Evolutionary conservation across 30 jellyfish, hydroid and myxozoan genomes (phyloP), one percentile per base, ranked within the genome.

Genomic region (Mastigias papua): DNA sequence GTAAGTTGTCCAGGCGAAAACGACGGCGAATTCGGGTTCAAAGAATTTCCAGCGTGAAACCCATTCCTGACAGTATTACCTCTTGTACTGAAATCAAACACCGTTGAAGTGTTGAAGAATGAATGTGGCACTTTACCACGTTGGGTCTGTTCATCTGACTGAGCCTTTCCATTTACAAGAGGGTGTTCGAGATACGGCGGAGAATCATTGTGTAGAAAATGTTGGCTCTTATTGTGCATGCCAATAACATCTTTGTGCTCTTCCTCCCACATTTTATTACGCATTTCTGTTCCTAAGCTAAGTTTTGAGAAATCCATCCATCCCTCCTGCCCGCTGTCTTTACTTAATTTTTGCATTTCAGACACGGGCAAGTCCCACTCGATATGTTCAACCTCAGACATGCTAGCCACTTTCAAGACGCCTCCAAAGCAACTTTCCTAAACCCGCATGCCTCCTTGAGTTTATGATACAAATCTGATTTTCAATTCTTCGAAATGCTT

Each of bases 301-400:
- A 94, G 86, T 64, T 90, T 89, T 27, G 95, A 83, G 42, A 94
- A 81, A 69, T 94, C 97, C 79, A 82, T 48, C 84, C 89, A 73
- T 32, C 58, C 76, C 75, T 80, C 88, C 31, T 66, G 84, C 6
- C 78, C 88, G 58, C 75, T 73, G 46, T 94, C 93, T 70, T 69
- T 49, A 57, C 71, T 50, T 32, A 70, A 16, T 66, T 70, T 84
- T 61, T 83, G 92, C 88, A 86, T 70, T 63, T 87, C 95, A 37
- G 93, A 73, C 23, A 89, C 71, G 28, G 99, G 97, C 69, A 94
- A 46, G 80, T 94, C 97, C 99, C 99, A 94, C 49, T 94, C 99
- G 22, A 94, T 82, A 20, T 71, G 83, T 73, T 94, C 99, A 50
- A 49, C 42, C 54, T 90, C 91, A 22, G 92, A 37, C 30, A 72